Base-by-base conservation (phyloP, 2,888 invertebrate species). In the Callimorpha dominula region DNA sequence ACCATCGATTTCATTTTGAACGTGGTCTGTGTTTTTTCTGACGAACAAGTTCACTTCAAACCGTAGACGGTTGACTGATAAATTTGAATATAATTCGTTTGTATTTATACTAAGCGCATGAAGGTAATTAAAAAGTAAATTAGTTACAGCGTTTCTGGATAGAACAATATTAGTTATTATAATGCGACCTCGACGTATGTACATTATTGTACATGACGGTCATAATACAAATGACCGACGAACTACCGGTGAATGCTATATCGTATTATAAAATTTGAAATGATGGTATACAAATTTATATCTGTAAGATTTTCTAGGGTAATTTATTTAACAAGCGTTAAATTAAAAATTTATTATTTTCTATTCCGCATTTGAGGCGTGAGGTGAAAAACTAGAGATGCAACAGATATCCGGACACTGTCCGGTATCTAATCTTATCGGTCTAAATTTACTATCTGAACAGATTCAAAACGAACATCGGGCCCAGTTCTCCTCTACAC, bases 131-230 rank as follows among this genome's bases (percentile, higher is more conserved):
- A 89, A 96, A 96, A 90, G 91, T 91, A 91, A 91, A 86, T 90
- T 86, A 84, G 91, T 87, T 88, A 83, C 70, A 80, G 76, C 87
- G 85, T 87, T 76, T 74, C 77, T 78, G 82, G 85, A 83, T 92
- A 94, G 92, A 94, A 94, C 94, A 94, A 95, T 93, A 92, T 93
- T 91, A 92, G 91, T 89, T 93, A 93, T 94, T 93, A 91, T 93
- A 90, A 89, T 87, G 82, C 92, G 94, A 93, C 95, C 95, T 95
- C 92, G 94, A 60, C 31, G 78, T 68, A 80, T 81, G 86, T 88
- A 86, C 89, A 91, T 90, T 31, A 31, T 31, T 31, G 31, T 31
- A 31, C 31, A 31, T 31, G 92, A 89, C 92, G 91, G 93, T 91
- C 91, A 89, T 82, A 82, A 78, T 42, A 67, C 68, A 31, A 31